Evolutionary conservation across 2,113 vertebrate species (phyloP).

Genomic region (Clarias batrachus): DNA sequence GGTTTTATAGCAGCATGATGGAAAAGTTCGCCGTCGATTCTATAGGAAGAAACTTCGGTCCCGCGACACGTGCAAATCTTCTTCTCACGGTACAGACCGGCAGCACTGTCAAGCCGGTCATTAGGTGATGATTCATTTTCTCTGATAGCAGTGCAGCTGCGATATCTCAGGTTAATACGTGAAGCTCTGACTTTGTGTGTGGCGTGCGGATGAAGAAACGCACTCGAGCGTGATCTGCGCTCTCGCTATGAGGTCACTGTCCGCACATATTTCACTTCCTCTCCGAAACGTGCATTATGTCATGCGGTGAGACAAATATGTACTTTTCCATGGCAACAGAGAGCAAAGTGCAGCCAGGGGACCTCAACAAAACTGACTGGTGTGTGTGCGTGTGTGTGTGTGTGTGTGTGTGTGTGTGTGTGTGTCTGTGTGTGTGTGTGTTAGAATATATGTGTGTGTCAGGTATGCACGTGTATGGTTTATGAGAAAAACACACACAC

Average conservation of each 20-base stretch:
- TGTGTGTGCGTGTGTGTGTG: slow-evolving; percentile 32
- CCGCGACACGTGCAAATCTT: not conserved
- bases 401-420: slow-evolving; percentile 25
- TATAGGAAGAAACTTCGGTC: slow-evolving; percentile 1
- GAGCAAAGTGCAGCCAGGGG: slow-evolving; percentile 57
- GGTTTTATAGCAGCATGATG: slow-evolving; percentile 34
- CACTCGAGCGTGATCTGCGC: slow-evolving; percentile 50
- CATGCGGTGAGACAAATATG: slow-evolving; percentile 64
- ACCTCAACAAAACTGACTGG: slow-evolving; percentile 45
- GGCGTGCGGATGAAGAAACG: not conserved
- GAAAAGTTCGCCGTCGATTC: slow-evolving; percentile 22
- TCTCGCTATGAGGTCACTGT: slow-evolving; percentile 57
- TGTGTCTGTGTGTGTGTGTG: slow-evolving; percentile 35
- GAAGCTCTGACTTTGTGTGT: not conserved
- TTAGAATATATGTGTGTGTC: not conserved
- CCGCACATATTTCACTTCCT: slow-evolving; percentile 50
- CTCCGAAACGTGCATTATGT: slow-evolving; percentile 55
- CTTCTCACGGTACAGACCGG: not conserved
- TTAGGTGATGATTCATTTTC: not conserved
- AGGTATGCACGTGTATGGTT: not conserved
- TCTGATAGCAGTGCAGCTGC: not conserved
- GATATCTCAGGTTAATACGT: not conserved
- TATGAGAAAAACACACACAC: slow-evolving; percentile 1
- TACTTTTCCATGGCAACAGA: slow-evolving; percentile 64
- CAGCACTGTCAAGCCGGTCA: not conserved